Conservation (phyloP, 2,888 invertebrate species). For the Dinocampus coccinellae region DNA sequence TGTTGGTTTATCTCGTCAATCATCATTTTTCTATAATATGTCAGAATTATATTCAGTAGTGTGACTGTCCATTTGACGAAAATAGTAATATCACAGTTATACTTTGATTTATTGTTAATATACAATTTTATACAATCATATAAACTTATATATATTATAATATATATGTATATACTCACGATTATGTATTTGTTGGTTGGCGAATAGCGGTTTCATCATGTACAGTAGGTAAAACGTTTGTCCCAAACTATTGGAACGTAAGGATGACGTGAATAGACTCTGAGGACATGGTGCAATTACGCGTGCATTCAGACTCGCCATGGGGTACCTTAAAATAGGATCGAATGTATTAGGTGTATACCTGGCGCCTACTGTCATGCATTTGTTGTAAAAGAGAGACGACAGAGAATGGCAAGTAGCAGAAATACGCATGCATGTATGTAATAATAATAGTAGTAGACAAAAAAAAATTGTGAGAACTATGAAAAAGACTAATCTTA, state of each 20-base stretch:
- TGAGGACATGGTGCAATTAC: constrained; percentile 46
- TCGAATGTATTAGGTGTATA: constrained; percentile 25
- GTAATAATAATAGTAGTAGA: background rate
- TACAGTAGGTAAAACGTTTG: constrained; percentile 13
- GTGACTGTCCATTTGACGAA: constrained; percentile 1
- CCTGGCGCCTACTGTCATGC: constrained; percentile 51
- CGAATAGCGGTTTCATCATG: background rate
- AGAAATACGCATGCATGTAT: constrained; percentile 1
- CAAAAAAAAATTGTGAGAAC: constrained; percentile 34
- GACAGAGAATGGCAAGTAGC: constrained; percentile 22
- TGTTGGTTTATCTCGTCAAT: constrained; percentile 9
- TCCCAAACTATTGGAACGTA: constrained; percentile 17
- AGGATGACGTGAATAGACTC: constrained; percentile 38
- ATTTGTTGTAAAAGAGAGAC: constrained; percentile 4
- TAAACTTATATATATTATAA: no score
- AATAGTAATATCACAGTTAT: constrained; percentile 18
- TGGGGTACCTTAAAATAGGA: constrained; percentile 44
- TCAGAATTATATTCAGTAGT: background rate
- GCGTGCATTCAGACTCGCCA: constrained; percentile 50
- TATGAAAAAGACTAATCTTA: constrained; percentile 10
- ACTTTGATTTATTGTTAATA: background rate
- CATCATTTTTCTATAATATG: constrained; percentile 6
- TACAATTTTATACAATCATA: no score
- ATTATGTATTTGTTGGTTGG: background rate
- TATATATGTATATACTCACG: background rate